phyloP scores from a whole-genome alignment of 2,888 invertebrate species.

The Nasonia oneida region DNA sequence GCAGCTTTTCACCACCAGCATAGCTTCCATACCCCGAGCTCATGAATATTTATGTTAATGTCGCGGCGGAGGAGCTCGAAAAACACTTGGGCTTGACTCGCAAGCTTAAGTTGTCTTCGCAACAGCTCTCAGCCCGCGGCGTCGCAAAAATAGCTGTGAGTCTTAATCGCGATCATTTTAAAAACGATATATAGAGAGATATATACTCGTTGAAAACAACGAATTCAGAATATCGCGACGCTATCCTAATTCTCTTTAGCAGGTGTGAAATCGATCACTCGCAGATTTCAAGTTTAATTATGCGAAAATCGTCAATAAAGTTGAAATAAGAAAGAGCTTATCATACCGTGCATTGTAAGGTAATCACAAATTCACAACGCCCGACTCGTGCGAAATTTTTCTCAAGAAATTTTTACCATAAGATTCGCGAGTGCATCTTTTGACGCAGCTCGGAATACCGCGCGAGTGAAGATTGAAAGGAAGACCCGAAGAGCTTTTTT shows the following conservation, averaged over 20 bases:
- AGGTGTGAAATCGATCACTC: no score
- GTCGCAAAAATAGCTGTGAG: background rate
- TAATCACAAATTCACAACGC: conserved; percentile 6
- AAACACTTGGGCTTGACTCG: conserved; percentile 3
- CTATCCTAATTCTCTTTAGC: no score
- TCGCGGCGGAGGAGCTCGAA: conserved; percentile 14
- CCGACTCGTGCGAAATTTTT: background rate
- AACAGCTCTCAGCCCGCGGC: background rate
- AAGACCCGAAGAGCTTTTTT: conserved; percentile 32
- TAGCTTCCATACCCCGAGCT: background rate
- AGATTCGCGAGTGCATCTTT: conserved; percentile 11
- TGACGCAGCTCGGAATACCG: conserved; percentile 37
- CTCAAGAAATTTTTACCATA: background rate
- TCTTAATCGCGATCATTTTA: no score
- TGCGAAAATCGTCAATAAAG: no score
- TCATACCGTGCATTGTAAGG: background rate
- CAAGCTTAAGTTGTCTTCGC: conserved; percentile 1
- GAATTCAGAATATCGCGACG: no score
- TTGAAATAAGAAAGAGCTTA: no score
- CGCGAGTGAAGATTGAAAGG: conserved; percentile 42
- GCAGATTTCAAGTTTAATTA: no score
- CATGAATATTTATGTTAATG: conserved; percentile 52
- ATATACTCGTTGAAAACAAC: no score
- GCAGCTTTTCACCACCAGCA: background rate
- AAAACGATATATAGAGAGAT: no score